phyloP scores from a whole-genome alignment of 2,888 invertebrate species.

The Parochlus steinenii region DNA sequence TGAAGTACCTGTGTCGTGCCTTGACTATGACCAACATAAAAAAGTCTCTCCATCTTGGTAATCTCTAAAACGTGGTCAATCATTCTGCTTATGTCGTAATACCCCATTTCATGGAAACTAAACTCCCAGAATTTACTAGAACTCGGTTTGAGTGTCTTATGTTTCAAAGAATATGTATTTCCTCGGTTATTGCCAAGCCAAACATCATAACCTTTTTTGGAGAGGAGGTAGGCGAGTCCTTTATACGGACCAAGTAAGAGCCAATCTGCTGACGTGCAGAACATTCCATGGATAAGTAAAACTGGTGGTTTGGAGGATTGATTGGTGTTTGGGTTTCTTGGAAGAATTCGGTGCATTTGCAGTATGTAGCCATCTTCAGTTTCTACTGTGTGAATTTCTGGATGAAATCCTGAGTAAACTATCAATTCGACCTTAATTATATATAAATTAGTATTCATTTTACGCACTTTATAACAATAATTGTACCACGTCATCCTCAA shows the following conservation, averaged over 20 bases:
- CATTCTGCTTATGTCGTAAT: slow-evolving; percentile 2
- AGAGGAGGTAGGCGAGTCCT: too few relatives aligned
- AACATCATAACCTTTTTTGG: slow-evolving; percentile 9
- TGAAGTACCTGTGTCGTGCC: too few relatives aligned
- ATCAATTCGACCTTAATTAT: too few relatives aligned
- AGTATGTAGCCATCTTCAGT: slow-evolving; percentile 69
- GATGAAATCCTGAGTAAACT: too few relatives aligned
- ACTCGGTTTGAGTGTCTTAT: neutral
- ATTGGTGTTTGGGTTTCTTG: neutral
- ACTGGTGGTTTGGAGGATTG: slow-evolving; percentile 3
- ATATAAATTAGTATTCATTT: too few relatives aligned
- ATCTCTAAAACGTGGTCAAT: slow-evolving; percentile 2
- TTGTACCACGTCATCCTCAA: too few relatives aligned
- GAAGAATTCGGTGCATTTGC: slow-evolving; percentile 49
- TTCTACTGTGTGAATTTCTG: slow-evolving; percentile 44
- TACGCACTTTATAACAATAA: too few relatives aligned
- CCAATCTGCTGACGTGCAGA: slow-evolving; percentile 1
- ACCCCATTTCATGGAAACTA: slow-evolving; percentile 9
- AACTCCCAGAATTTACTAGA: slow-evolving; percentile 2
- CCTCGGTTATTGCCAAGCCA: slow-evolving; percentile 8
- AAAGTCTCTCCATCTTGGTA: slow-evolving; percentile 1
- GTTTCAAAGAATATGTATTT: neutral
- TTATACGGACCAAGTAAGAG: neutral
- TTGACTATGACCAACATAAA: slow-evolving; percentile 32
- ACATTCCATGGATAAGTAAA: slow-evolving; percentile 8